These are phyloP conservation scores for Gambusia affinis DNA, from an alignment of 2,113 vertebrate genomes.

Conservation along the genomic window DNA sequence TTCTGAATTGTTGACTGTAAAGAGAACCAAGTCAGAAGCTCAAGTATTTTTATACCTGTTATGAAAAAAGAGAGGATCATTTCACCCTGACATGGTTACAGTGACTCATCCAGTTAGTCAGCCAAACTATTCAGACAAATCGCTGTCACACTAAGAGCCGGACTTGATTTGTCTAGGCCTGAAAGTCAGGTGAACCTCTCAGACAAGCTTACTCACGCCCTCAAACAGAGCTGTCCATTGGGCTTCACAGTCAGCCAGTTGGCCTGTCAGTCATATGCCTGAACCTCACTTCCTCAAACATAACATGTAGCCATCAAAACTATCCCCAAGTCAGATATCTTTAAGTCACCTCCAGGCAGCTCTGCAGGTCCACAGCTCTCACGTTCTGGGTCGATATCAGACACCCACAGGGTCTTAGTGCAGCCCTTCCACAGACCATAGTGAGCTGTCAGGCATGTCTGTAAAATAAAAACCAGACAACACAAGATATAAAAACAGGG, in stretches of 20 bases:
- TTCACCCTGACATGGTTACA: constrained; percentile 12
- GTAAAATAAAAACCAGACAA: background rate
- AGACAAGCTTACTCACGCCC: constrained; percentile 18
- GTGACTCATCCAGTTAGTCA: constrained; percentile 43
- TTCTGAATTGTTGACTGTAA: background rate
- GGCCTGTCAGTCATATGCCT: constrained; percentile 26
- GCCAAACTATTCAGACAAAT: constrained; percentile 8
- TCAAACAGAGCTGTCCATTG: constrained; percentile 30
- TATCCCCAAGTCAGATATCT: background rate
- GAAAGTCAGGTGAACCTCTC: constrained; percentile 35
- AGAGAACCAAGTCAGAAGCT: background rate
- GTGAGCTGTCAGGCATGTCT: constrained; percentile 84
- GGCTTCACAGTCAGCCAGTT: background rate
- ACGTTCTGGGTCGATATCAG: constrained; percentile 81
- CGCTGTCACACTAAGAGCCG: constrained; percentile 24
- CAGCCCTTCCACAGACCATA: constrained; percentile 90
- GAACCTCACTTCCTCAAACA: constrained; percentile 2
- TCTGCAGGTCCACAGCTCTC: constrained; percentile 87
- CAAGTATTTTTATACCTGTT: background rate
- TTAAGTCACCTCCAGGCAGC: constrained; percentile 84
- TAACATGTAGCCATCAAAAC: constrained; percentile 11
- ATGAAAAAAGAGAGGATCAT: constrained; percentile 17
- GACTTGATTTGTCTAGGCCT: constrained; percentile 19
- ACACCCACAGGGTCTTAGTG: constrained; percentile 84
- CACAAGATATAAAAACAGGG: background rate